phyloP scores from a whole-genome alignment of 2,888 invertebrate species.

The Auanema freiburgensis region DNA sequence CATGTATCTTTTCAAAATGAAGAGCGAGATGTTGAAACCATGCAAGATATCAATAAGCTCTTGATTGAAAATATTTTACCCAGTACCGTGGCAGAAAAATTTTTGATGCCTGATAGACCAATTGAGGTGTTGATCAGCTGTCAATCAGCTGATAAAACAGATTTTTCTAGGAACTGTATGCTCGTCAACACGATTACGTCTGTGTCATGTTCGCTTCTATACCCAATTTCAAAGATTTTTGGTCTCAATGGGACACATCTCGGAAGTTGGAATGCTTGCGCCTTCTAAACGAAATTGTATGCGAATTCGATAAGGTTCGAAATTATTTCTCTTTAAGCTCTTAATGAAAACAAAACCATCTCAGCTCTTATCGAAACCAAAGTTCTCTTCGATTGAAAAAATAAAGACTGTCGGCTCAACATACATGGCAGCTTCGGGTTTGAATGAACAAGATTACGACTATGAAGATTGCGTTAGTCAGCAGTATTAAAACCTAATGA shows the following conservation, averaged over 20 bases:
- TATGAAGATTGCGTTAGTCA: constrained; percentile 41
- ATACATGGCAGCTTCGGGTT: constrained; percentile 94
- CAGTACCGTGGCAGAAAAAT: constrained; percentile 91
- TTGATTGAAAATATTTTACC: constrained; percentile 93
- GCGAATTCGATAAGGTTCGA: constrained; percentile 90
- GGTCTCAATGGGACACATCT: constrained; percentile 76
- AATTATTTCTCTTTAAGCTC: not conserved
- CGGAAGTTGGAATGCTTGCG: constrained; percentile 91
- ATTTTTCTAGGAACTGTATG: constrained; percentile 79
- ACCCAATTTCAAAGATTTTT: constrained; percentile 78
- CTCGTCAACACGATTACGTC: constrained; percentile 87
- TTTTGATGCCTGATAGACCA: constrained; percentile 75
- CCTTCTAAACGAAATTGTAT: constrained; percentile 92
- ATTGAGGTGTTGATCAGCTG: constrained; percentile 70
- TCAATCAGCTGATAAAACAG: constrained; percentile 1
- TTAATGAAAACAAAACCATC: constrained; percentile 11
- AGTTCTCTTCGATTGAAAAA: constrained; percentile 93
- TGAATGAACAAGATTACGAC: constrained; percentile 66
- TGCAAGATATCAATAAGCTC: constrained; percentile 74
- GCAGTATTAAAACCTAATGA: constrained; percentile 1
- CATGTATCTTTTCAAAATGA: constrained; percentile 85
- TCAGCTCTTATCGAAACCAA: constrained; percentile 85
- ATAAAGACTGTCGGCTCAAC: constrained; percentile 98
- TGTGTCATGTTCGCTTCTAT: constrained; percentile 98
- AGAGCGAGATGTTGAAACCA: constrained; percentile 92